Evolutionary conservation across 2,797 vertebrate species (phyloP).

Genomic region (Threskiornis aethiopicus): DNA sequence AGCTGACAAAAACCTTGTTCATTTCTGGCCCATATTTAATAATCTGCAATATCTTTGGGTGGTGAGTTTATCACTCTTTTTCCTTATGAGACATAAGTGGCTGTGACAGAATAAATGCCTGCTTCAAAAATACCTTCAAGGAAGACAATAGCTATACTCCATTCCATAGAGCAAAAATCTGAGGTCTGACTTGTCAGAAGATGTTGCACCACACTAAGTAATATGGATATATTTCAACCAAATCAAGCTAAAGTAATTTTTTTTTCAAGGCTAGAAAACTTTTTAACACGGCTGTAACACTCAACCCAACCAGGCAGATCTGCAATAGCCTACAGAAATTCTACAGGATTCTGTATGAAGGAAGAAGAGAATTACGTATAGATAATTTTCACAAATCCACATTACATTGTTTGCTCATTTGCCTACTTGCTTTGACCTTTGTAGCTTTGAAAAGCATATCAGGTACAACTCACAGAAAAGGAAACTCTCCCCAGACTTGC

Average conservation of each 20-base stretch:
- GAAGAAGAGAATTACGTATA: neutral
- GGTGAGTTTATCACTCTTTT: neutral
- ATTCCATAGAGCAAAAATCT: neutral
- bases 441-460: neutral
- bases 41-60: neutral
- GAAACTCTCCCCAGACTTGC: neutral
- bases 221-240: neutral
- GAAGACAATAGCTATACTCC: neutral
- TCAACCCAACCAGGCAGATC: neutral
- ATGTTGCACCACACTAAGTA: neutral
- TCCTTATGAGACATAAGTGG: neutral
- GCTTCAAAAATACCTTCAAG: neutral
- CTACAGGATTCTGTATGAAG: neutral
- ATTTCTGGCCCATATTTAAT: slow-evolving; percentile 26
- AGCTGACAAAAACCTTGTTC: slow-evolving; percentile 50
- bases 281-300: neutral
- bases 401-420: neutral
- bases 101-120: neutral
- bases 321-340: neutral
- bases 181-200: neutral
- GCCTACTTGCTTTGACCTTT: neutral
- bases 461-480: neutral
- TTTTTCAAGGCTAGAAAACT: neutral
- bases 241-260: neutral
- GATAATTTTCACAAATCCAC: neutral